A percentile compares a stretch with the other conserved stretches of the same genome.
These are phyloP conservation scores for Rhinoraja longicauda DNA, from an alignment of 2,797 vertebrate species.

Conservation along the genomic window DNA sequence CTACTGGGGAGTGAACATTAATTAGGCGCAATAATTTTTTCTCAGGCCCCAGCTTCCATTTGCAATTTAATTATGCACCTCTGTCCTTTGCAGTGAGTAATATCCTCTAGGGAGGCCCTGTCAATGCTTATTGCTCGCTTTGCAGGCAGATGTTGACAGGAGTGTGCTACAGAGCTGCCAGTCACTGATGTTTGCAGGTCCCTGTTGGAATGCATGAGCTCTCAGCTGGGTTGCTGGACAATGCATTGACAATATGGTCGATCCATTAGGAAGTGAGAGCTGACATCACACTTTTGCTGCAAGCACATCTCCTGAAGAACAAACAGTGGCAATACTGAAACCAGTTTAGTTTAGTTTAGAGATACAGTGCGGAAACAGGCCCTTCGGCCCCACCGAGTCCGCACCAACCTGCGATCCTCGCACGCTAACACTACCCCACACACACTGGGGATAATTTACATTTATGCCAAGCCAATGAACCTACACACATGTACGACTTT, in stretches of 20 bases:
- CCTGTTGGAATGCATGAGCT: neutral
- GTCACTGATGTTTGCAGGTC: neutral
- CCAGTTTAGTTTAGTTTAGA: no score
- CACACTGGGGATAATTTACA: no score
- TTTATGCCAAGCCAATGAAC: no score
- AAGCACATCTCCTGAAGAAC: neutral
- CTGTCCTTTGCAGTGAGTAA: slow-evolving; percentile 6
- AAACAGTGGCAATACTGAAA: no score
- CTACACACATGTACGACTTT: no score
- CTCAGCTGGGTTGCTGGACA: neutral
- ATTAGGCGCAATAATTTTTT: neutral
- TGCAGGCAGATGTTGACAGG: neutral
- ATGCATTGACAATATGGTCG: neutral
- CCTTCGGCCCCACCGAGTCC: no score
- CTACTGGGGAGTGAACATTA: neutral
- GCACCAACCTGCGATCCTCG: no score
- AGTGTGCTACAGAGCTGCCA: neutral
- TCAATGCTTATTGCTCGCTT: neutral
- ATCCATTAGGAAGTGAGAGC: neutral
- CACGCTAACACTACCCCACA: no score
- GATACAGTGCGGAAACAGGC: no score
- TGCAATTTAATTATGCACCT: neutral
- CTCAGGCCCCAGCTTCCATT: neutral
- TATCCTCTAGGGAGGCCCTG: neutral
- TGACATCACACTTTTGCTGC: neutral